Conservation (phyloP, 2,113 vertebrate species). For the Tetrax tetrax region DNA sequence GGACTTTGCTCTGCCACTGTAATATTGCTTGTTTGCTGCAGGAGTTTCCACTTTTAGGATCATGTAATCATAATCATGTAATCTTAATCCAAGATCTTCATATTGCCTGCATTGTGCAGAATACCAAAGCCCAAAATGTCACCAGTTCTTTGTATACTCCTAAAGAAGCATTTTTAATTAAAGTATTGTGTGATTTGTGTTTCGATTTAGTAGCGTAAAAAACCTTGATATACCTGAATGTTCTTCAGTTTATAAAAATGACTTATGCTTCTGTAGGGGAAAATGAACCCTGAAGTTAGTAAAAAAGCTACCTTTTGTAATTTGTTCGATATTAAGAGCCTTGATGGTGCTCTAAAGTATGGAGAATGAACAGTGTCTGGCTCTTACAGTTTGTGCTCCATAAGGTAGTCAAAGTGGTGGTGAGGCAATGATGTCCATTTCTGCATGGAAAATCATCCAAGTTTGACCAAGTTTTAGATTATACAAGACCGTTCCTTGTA, state of each 20-base stretch:
- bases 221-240: not conserved
- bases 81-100: not conserved
- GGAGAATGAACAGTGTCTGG: not conserved
- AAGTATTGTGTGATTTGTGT: not conserved
- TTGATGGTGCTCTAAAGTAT: not conserved
- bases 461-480: not conserved
- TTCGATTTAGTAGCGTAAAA: not conserved
- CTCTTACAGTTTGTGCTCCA: not conserved
- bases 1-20: not conserved
- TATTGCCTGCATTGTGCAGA: not conserved
- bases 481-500: not conserved
- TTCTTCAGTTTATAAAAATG: not conserved
- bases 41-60: not conserved
- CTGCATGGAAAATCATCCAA: not conserved
- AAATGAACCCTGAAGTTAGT: fast-evolving
- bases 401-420: not conserved
- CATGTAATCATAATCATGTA: not conserved
- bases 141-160: not conserved
- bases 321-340: not conserved
- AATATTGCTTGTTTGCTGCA: not conserved
- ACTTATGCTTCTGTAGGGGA: not conserved
- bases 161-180: not conserved
- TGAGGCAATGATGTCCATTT: not conserved
- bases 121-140: not conserved
- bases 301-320: not conserved